A percentile compares a stretch with the other conserved stretches of the same genome.
Conservation (phyloP, 2,113 vertebrate species). For the Anser cygnoides region DNA sequence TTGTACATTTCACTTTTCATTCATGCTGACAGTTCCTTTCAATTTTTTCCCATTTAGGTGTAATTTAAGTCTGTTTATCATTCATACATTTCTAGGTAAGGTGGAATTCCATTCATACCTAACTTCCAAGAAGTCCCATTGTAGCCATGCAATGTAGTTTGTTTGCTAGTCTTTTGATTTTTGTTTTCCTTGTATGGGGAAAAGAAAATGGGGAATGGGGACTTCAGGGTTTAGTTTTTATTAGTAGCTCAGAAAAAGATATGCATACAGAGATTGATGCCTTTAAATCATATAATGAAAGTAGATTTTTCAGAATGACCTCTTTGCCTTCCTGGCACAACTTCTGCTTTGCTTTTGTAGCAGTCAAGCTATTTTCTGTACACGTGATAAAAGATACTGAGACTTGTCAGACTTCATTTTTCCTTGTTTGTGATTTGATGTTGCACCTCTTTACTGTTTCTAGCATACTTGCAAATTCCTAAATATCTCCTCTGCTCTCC, state of each 20-base stretch:
- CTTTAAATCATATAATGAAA: background rate
- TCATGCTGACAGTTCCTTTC: constrained; percentile 83
- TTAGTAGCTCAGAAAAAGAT: background rate
- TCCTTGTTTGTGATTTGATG: constrained; percentile 1
- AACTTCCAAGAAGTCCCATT: constrained; percentile 65
- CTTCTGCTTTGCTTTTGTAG: constrained; percentile 8
- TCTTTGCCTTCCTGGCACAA: background rate
- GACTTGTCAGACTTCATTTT: background rate
- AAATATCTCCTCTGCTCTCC: background rate
- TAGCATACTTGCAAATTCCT: background rate
- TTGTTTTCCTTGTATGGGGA: background rate
- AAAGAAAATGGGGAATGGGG: background rate
- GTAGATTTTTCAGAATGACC: background rate
- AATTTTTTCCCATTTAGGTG: constrained; percentile 91
- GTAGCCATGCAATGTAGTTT: constrained; percentile 48
- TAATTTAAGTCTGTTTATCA: constrained; percentile 94
- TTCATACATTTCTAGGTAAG: constrained; percentile 98
- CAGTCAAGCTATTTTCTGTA: background rate
- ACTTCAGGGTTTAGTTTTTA: background rate
- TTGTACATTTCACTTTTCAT: constrained; percentile 78
- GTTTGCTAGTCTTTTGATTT: constrained; percentile 18
- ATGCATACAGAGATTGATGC: background rate
- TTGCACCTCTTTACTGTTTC: background rate
- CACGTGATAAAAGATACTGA: background rate
- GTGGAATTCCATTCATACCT: constrained; percentile 82